Evolutionary conservation across 2,797 vertebrate genomes (phyloP), one percentile per base, ranked within the genome.

Genomic region (Cheirogaleus major): DNA sequence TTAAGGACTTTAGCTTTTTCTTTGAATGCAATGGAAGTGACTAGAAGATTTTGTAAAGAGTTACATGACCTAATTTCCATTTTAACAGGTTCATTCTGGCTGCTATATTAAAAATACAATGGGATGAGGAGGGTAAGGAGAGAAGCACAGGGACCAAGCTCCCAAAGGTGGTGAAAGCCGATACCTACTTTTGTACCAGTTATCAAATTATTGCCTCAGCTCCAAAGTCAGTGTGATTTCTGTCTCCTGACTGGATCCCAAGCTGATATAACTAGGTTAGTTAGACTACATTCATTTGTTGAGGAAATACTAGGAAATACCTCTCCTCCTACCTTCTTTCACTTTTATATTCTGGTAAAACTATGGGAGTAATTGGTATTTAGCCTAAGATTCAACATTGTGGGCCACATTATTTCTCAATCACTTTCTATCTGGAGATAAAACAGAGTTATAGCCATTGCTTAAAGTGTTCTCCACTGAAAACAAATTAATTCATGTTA

Each of bases 401-500:
- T 0, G 3, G 11, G 0, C 41, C 43, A 43, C 41, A 57, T 69
- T 57, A 32, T 81, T 76, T n/a, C 55, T 88, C 23, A 82, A 63
- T 89, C 32, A 32, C 48, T 85, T 85, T 95, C 48, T 41, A 57
- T 85, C 45, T 69, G 35, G 72, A 93, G n/a, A 82, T 70, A 67
- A 15, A 92, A 50, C 18, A 45, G 17, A 92, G 57, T 52, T 90
- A 73, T 59, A 92, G 63, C 32, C 76, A 81, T 79, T 95, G 11
- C 52, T 95, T 93, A 67, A 90, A 89, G 25, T 61, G 50, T 84
- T 97, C 86, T 92, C 65, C 59, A 90, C 55, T 65, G 85, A 89
- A 89, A 94, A 88, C 27, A 67, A 95, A 93, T 84, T 88, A 70
- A 96, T 75, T 96, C 70, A 61, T 59, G 8, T 61, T 72, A 91